Evolutionary conservation across 2,888 invertebrate species (phyloP).

Genomic region (Caenorhabditis sp.): DNA sequence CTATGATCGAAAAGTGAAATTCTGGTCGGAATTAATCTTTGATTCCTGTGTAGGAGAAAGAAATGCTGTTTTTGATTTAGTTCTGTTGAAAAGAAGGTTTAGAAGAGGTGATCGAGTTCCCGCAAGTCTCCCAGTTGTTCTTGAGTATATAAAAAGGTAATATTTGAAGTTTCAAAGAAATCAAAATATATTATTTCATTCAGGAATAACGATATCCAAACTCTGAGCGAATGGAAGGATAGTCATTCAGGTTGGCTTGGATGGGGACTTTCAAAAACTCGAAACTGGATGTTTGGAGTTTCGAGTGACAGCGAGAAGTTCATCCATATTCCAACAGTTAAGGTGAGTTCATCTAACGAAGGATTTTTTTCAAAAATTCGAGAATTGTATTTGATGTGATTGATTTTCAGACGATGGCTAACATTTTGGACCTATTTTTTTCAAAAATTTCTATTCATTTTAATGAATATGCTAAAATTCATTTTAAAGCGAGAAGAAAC

Average conservation of each 20-base stretch:
- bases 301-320: conserved; percentile 20
- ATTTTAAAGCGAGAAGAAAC: no score
- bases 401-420: no score
- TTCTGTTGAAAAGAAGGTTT: conserved; percentile 56
- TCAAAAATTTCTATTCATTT: no score
- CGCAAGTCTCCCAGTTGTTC: conserved; percentile 52
- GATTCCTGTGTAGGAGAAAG: conserved; percentile 52
- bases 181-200: conserved; percentile 5
- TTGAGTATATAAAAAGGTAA: conserved; percentile 60
- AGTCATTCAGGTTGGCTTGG: conserved; percentile 51
- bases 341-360: conserved; percentile 21
- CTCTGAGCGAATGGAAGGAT: conserved; percentile 47
- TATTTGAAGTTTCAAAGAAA: not conserved
- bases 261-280: conserved; percentile 54
- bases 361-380: no score
- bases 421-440: no score
- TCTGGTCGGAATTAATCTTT: conserved; percentile 59
- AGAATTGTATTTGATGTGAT: no score
- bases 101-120: conserved; percentile 61
- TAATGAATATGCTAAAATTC: no score
- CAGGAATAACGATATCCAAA: conserved; percentile 41
- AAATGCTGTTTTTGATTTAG: conserved; percentile 51
- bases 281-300: conserved; percentile 46
- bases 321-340: conserved; percentile 49
- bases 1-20: conserved; percentile 61